Percentiles rank a stretch among this genome's conserved stretches.
Conservation (phyloP, 2,888 invertebrate genomes). For the Nymphalis c-album region DNA sequence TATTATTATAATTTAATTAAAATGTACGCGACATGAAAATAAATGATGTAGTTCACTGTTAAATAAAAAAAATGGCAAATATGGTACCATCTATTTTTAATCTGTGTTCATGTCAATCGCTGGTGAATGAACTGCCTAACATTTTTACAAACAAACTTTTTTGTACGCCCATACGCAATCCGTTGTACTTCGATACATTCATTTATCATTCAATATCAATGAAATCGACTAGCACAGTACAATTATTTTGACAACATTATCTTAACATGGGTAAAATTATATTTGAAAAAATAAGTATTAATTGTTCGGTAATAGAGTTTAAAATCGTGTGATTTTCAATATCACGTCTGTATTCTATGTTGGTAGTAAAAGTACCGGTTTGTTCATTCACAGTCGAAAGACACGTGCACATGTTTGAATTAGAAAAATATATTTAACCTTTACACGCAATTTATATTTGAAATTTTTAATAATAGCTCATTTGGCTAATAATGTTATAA, state of each 20-base stretch:
- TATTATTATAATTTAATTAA: background rate
- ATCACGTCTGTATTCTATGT: conserved; percentile 34
- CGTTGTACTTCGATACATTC: conserved; percentile 51
- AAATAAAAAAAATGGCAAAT: conserved; percentile 4
- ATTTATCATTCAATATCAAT: conserved; percentile 70
- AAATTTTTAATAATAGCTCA: background rate
- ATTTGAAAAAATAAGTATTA: conserved; percentile 19
- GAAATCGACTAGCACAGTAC: conserved; percentile 64
- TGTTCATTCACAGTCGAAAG: conserved; percentile 60
- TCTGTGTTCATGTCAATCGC: conserved; percentile 34
- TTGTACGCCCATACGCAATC: conserved; percentile 49
- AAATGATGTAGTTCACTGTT: background rate
- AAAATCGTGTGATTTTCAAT: conserved; percentile 28
- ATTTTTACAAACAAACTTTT: conserved; percentile 55
- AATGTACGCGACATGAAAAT: background rate
- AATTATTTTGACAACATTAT: conserved; percentile 52
- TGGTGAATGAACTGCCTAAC: conserved; percentile 61
- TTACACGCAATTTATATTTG: background rate
- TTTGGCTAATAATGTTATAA: too few species aligned
- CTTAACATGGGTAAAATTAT: conserved; percentile 14
- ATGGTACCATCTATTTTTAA: conserved; percentile 19
- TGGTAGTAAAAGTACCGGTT: conserved; percentile 58
- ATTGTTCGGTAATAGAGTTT: conserved; percentile 19
- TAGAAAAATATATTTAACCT: conserved; percentile 33
- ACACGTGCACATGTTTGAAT: conserved; percentile 38